Evolutionary conservation across 2,888 invertebrate species (phyloP), one percentile per base, ranked within the genome.

Genomic region (Eilema sororculum): DNA sequence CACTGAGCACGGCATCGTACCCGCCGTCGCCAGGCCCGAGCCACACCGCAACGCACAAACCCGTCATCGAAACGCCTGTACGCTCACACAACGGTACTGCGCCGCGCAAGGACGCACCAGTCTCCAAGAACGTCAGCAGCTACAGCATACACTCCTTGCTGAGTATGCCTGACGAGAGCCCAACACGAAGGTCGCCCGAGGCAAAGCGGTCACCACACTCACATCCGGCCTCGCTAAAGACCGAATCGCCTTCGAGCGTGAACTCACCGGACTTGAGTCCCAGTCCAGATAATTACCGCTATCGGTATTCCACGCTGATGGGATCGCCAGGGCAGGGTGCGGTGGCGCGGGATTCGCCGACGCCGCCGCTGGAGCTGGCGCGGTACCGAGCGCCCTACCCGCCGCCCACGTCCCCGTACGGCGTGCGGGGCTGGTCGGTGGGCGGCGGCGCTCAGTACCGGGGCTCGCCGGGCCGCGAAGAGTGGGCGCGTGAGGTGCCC

Each of bases 111-210:
- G 90, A 90, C 70, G 74, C 86, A 71, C 84, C 91, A 70, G 87
- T 89, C 46, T 82, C 91, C 68, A 93, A 93, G 81, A 93, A 96
- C 84, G 96, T 96, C 79, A 97, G 97, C 91, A 98, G 97, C 89
- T 98, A 98, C 93, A 98, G 98, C 95, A 98, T 98, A 90, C 98
- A 97, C 87, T 98, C 98, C 77, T 95, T 98, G 88, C 95, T 98
- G 84, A 97, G 97, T 73, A 97, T 97, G 96, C 90, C 96, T 56
- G 95, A 95, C 80, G 95, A 94, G 81, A 86, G 88, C 76, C 84
- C 93, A 80, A 78, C 92, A 87, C 85, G 93, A 72, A 88, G 90
- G 70, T 90, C 91, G 72, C 91, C 92, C 60, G 91, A 90, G 67
- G 87, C 90, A 69, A 92, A 90, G 84, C 91, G 91, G 72, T 91